Conservation (phyloP, 2,888 invertebrate genomes). For the Dusona sp. region DNA sequence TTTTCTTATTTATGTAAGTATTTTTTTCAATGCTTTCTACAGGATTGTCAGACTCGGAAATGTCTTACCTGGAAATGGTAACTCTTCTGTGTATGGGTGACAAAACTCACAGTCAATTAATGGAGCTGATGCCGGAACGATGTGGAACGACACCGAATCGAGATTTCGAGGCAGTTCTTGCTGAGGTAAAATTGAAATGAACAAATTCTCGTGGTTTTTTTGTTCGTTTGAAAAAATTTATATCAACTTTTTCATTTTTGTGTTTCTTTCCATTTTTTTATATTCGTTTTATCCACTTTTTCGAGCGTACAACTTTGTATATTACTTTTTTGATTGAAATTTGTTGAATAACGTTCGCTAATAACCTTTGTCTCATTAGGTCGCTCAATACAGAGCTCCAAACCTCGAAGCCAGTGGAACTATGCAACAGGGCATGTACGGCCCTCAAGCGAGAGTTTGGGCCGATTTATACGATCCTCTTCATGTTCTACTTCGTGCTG, state of each 20-base stretch:
- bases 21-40: constrained; percentile 44
- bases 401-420: constrained; percentile 92
- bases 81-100: constrained; percentile 96
- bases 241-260: neutral
- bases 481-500: constrained; percentile 95
- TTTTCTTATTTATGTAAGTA: neutral
- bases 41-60: constrained; percentile 88
- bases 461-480: constrained; percentile 97
- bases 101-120: constrained; percentile 97
- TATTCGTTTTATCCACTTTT: neutral
- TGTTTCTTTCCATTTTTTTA: neutral
- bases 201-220: neutral
- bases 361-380: constrained; percentile 82
- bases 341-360: neutral
- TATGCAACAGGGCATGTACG: constrained; percentile 94
- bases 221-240: neutral
- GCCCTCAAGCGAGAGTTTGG: constrained; percentile 95
- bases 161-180: constrained; percentile 94
- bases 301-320: neutral
- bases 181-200: constrained; percentile 86
- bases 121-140: constrained; percentile 98
- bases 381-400: constrained; percentile 95
- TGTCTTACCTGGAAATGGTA: constrained; percentile 95
- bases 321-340: neutral
- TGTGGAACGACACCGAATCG: constrained; percentile 96